Base-by-base conservation (phyloP, 2,888 invertebrate species). In the Dastarcus helophoroides region DNA sequence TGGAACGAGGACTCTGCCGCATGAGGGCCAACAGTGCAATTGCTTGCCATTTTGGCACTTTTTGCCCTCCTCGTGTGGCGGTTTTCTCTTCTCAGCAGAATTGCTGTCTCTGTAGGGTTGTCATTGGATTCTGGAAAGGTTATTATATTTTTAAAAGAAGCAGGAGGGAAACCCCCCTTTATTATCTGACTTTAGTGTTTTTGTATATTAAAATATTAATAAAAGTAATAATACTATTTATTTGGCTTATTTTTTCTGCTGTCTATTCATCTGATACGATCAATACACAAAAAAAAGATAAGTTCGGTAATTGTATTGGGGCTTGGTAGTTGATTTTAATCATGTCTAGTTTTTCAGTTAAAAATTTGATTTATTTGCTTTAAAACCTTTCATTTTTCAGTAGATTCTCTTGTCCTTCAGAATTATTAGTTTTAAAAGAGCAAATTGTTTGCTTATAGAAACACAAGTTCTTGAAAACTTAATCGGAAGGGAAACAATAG, bases 121-220 rank as follows among this genome's bases (percentile, higher is more conserved):
- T 77, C 70, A 74, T 80, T 71, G 79, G 79, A 66, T 72, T 72
- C 69, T 79, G 79, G 79, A 79, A 72, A 69, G 79, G 79, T 68
- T 80, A 73, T 73, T 79, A 78, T 69, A 80, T 76, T 73, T 73
- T 73, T 68, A 79, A 76, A 69, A 72, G 74, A 65, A 71, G 72
- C 68, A 74, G 76, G 68, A 73, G 79, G 67, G 51, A 51, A 51
- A 28, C 26, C 26, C 35, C 29, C 32, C 32, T 32, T 37, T 32
- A 24, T 19, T 32, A 35, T 13, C 32, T 36, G 36, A 19, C 26
- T 37, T 33, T n/a, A 29, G 32, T 35, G 35, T 41, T 42, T 48
- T 48, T 49, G 48, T 50, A 50, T 47, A 42, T 43, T 47, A 46
- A 41, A 41, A 46, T 54, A 55, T 46, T 48, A 55, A 56, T 54